Evolutionary conservation across 2,113 vertebrate species (phyloP).

Genomic region (Siphamia tubifer): DNA sequence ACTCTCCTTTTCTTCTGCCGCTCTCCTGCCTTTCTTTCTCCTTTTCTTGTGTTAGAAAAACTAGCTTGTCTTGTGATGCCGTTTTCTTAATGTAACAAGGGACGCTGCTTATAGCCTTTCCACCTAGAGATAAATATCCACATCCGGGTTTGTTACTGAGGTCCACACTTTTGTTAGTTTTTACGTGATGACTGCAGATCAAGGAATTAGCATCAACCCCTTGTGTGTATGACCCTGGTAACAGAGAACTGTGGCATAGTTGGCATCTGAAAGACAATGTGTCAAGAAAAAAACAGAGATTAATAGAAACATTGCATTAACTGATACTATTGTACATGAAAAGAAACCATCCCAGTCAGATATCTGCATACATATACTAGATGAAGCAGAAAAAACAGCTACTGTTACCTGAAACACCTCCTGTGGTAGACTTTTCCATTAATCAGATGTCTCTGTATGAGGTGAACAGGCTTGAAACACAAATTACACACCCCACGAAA

Average conservation of each 20-base stretch:
- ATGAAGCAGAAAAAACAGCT: background rate
- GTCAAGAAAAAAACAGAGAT: no score
- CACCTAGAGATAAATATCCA: slow-evolving; percentile 19
- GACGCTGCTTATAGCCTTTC: slow-evolving; percentile 28
- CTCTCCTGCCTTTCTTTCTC: background rate
- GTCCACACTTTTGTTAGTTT: slow-evolving; percentile 17
- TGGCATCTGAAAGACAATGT: slow-evolving; percentile 80
- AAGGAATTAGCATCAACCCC: slow-evolving; percentile 79
- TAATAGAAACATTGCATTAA: no score
- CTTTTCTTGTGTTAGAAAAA: background rate
- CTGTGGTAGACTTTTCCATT: slow-evolving; percentile 88
- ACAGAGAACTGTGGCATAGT: slow-evolving; percentile 82
- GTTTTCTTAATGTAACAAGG: slow-evolving; percentile 33
- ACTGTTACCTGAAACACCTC: slow-evolving; percentile 87
- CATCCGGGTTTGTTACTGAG: slow-evolving; percentile 21
- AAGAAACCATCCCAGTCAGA: background rate
- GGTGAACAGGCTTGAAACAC: slow-evolving; percentile 83
- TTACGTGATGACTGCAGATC: slow-evolving; percentile 78
- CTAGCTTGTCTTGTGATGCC: slow-evolving; percentile 26
- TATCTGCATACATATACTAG: background rate
- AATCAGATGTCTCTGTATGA: slow-evolving; percentile 85
- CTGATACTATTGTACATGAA: no score
- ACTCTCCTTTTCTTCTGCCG: background rate
- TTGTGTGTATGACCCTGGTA: slow-evolving; percentile 79
- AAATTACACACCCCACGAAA: slow-evolving; percentile 49